These are phyloP conservation scores for Tridacna gigas DNA, from an alignment of 2,888 invertebrate species.

Conservation along the genomic window DNA sequence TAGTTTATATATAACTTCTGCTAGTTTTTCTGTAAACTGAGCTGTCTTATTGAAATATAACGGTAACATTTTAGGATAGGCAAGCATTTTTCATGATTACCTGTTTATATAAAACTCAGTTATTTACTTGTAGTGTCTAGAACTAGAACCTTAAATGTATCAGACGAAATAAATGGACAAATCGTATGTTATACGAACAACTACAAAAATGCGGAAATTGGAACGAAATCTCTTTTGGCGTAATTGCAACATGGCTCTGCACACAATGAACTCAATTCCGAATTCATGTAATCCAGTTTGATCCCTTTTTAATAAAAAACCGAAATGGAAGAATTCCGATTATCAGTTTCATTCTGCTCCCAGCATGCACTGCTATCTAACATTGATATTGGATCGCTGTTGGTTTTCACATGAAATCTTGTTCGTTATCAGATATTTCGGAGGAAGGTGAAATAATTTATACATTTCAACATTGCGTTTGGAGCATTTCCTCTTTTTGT, in stretches of 20 bases:
- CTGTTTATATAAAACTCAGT: too few species aligned
- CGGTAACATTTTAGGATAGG: too few species aligned
- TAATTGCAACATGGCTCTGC: background rate
- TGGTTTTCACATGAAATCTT: background rate
- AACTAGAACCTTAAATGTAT: too few species aligned
- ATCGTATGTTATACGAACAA: too few species aligned
- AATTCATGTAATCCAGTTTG: slow-evolving; percentile 5
- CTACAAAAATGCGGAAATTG: background rate
- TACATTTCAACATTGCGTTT: too few species aligned
- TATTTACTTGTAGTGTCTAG: too few species aligned
- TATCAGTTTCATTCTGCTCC: slow-evolving; percentile 2
- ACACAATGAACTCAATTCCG: background rate
- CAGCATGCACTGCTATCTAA: slow-evolving; percentile 4
- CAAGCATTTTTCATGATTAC: too few species aligned
- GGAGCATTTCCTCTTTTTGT: too few species aligned
- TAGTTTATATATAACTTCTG: too few species aligned
- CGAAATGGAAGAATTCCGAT: slow-evolving; percentile 4
- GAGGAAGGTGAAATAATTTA: too few species aligned
- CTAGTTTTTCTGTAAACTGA: too few species aligned
- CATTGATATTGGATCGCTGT: background rate
- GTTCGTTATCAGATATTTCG: background rate
- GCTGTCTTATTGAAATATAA: too few species aligned
- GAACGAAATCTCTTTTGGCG: background rate
- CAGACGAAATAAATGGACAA: background rate
- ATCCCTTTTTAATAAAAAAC: slow-evolving; percentile 14